A percentile compares a stretch with the other conserved stretches of the same genome.
These are phyloP conservation scores for Haliclona indistincta DNA, from an alignment of 37 sponge, comb jelly and placozoan species.

Conservation along the genomic window DNA sequence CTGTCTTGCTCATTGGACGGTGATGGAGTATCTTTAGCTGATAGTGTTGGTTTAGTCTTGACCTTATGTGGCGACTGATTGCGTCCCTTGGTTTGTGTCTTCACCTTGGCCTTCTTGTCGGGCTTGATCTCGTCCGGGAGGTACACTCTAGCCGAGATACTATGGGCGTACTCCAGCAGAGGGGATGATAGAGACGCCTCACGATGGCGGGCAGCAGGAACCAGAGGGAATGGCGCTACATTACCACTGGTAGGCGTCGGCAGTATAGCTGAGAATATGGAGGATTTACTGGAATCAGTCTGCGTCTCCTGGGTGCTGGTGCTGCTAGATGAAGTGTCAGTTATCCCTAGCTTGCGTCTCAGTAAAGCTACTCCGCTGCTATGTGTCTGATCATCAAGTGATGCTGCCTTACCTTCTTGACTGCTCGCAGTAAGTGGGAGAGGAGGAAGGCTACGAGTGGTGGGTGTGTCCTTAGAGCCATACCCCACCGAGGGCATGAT, in stretches of 20 bases:
- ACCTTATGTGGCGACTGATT: not conserved
- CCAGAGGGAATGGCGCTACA: too few species aligned
- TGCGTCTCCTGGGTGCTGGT: too few species aligned
- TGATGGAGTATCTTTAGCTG: not conserved
- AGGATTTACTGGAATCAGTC: too few species aligned
- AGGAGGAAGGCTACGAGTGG: not conserved
- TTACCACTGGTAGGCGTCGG: too few species aligned
- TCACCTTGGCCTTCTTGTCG: not conserved
- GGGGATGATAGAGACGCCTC: slow-evolving; percentile 6
- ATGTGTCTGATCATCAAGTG: not conserved
- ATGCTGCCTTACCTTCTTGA: not conserved
- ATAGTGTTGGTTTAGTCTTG: not conserved
- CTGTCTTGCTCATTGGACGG: not conserved
- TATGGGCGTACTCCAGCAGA: slow-evolving; percentile 2
- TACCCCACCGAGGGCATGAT: not conserved
- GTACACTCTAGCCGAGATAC: not conserved
- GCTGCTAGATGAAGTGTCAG: too few species aligned
- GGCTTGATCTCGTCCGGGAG: not conserved
- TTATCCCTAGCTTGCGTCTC: too few species aligned
- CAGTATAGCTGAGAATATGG: too few species aligned
- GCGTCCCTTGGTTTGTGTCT: not conserved
- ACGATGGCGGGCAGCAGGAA: too few species aligned
- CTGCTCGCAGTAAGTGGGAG: not conserved
- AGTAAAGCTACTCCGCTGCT: too few species aligned
- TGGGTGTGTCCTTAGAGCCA: not conserved